Base-by-base conservation (phyloP, 2,888 invertebrate species). In the Drosophila flavopinicola region DNA sequence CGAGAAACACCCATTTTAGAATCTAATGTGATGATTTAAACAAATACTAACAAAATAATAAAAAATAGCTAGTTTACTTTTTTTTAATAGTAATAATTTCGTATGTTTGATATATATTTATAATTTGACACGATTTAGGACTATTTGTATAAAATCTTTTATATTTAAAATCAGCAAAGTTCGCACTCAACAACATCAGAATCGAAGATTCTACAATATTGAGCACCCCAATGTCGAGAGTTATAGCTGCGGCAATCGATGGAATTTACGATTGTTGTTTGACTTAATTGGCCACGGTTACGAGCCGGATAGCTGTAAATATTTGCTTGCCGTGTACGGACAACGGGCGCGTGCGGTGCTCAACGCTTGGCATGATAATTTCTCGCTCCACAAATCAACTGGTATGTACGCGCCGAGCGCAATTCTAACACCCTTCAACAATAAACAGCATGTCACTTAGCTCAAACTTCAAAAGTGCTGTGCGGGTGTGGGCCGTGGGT, bases 381-480 rank as follows among this genome's bases (percentile, higher is more conserved):
- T 86, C 86, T 87, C 78, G 85, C 85, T 75, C 77, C 77, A 77
- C 78, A 75, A 78, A 78, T 78, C 73, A 75, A 75, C 75, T 73
- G 71, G 61, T 78, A 47, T 75, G 69, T 70, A 45, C 60, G 70
- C 64, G 52, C 58, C 64, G 87, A 87, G 90, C 80, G 80, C 89
- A 88, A 90, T 90, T 90, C 89, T 90, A 90, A 90, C 90, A 90
- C 90, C 89, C 90, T 88, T 90, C 89, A 89, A 90, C 90, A 90
- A 90, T 90, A 90, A 90, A 90, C 90, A 90, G 90, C 90, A 89
- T 90, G 90, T 90, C 90, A 90, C 90, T 90, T 90, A 89, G 90
- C 88, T 88, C 88, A 88, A 89, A 88, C 89, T 90, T 88, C 88
- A 88, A 89, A 88, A 88, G 89, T 88, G 78, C 83, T 74, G 63